A percentile compares a stretch with the other conserved stretches of the same genome.
Evolutionary conservation across 2,888 invertebrate genomes (phyloP).

Genomic region (Acanthosoma haemorrhoidale): DNA sequence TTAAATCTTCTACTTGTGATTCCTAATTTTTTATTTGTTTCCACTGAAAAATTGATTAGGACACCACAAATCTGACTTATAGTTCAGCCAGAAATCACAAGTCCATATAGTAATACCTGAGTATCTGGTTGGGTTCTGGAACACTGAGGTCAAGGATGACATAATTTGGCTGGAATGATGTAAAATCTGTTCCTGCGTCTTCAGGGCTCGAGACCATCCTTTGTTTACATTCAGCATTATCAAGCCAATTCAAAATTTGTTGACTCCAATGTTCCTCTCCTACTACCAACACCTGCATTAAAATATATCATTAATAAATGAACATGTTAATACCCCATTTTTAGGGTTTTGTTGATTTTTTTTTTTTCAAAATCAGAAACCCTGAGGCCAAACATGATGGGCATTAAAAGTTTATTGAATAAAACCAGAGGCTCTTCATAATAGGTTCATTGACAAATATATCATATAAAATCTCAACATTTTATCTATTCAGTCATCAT

Average conservation of each 20-base stretch:
- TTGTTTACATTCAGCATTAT: not conserved
- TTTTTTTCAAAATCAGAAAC: too few species aligned
- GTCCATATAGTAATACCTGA: not conserved
- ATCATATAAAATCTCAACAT: not conserved
- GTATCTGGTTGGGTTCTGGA: not conserved
- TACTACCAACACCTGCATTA: constrained; percentile 14
- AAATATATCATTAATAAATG: too few species aligned
- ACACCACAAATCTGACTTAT: not conserved
- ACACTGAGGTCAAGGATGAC: constrained; percentile 11
- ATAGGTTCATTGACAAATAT: not conserved
- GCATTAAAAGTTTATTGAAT: not conserved
- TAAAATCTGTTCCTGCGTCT: not conserved
- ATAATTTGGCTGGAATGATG: not conserved
- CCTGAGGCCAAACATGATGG: not conserved
- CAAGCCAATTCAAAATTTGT: not conserved
- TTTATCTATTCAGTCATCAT: too few species aligned
- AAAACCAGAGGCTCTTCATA: not conserved
- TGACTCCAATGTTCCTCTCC: not conserved
- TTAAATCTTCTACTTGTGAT: too few species aligned
- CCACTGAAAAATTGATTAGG: too few species aligned
- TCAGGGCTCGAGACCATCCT: not conserved
- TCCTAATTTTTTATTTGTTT: too few species aligned
- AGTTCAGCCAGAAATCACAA: not conserved
- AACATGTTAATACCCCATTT: too few species aligned
- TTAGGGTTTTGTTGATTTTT: too few species aligned